Evolutionary conservation across 2,888 invertebrate genomes (phyloP).

Genomic region (Cistogaster globosa): DNA sequence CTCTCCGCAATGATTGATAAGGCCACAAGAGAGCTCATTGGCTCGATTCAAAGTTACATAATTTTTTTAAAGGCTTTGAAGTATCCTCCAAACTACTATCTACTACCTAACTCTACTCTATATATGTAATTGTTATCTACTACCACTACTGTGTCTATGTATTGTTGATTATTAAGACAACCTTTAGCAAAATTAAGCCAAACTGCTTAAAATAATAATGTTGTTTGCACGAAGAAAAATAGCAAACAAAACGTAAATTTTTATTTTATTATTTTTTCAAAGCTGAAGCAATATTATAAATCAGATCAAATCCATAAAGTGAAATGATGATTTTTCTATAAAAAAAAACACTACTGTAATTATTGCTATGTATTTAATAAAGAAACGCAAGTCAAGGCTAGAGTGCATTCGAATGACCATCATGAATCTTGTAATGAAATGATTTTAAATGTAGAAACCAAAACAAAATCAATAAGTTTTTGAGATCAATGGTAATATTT

Average conservation of each 20-base stretch:
- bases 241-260: slow-evolving; percentile 43
- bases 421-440: slow-evolving; percentile 46
- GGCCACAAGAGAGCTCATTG: slow-evolving; percentile 41
- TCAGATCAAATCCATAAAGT: slow-evolving; percentile 40
- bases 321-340: slow-evolving; percentile 51
- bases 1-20: slow-evolving; percentile 37
- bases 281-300: slow-evolving; percentile 23
- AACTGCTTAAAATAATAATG: slow-evolving; percentile 19
- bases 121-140: slow-evolving; percentile 32
- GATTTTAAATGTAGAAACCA: slow-evolving; percentile 45
- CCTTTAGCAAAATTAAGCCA: slow-evolving; percentile 45
- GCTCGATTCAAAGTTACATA: slow-evolving; percentile 20
- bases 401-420: slow-evolving; percentile 56
- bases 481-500: slow-evolving; percentile 54
- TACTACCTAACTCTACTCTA: slow-evolving; percentile 48
- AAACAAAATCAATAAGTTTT: slow-evolving; percentile 38
- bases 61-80: slow-evolving; percentile 39
- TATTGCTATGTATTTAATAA: slow-evolving; percentile 45
- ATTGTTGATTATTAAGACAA: slow-evolving; percentile 42
- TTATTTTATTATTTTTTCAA: slow-evolving; percentile 57
- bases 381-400: slow-evolving; percentile 48
- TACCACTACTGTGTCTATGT: slow-evolving; percentile 39
- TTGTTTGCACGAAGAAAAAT: slow-evolving; percentile 33
- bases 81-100: slow-evolving; percentile 36
- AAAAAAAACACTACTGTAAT: slow-evolving; percentile 38